phyloP scores from a whole-genome alignment of 2,888 invertebrate species.

The Hedya salicella region DNA sequence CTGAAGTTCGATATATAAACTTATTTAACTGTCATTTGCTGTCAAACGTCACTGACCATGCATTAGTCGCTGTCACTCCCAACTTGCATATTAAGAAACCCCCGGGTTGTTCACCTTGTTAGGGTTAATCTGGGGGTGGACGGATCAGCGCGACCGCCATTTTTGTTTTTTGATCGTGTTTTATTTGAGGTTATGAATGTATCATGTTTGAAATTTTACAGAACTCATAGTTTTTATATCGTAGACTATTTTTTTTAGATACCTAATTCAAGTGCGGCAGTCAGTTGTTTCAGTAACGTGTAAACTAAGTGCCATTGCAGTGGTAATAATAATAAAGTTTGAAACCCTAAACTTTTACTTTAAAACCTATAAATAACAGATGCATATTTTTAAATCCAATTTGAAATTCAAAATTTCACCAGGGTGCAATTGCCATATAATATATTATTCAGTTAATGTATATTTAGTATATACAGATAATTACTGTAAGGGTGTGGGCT shows the following conservation, averaged over 20 bases:
- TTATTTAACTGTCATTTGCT: constrained; percentile 14
- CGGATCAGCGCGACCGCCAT: constrained; percentile 55
- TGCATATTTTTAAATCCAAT: constrained; percentile 16
- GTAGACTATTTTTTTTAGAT: too few relatives aligned
- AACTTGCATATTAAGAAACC: constrained; percentile 48
- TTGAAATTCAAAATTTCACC: constrained; percentile 48
- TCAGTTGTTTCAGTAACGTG: background rate
- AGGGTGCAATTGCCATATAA: constrained; percentile 67
- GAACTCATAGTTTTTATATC: too few relatives aligned
- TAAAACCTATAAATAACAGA: constrained; percentile 7
- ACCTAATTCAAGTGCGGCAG: too few relatives aligned
- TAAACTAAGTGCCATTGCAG: background rate
- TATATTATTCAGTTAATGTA: constrained; percentile 72
- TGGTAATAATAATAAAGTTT: background rate
- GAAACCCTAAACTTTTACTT: background rate
- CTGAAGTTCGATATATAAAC: constrained; percentile 18
- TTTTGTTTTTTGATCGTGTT: constrained; percentile 49
- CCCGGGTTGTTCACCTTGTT: constrained; percentile 79
- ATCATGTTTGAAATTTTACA: background rate
- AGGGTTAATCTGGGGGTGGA: constrained; percentile 63
- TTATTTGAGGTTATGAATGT: constrained; percentile 44
- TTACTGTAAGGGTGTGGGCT: constrained; percentile 64
- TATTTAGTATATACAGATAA: constrained; percentile 58
- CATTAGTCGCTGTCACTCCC: constrained; percentile 33
- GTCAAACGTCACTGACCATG: constrained; percentile 22